Evolutionary conservation across 35 echinoderm and acorn worm species (phyloP).

Genomic region (Heliocidaris tuberculata): DNA sequence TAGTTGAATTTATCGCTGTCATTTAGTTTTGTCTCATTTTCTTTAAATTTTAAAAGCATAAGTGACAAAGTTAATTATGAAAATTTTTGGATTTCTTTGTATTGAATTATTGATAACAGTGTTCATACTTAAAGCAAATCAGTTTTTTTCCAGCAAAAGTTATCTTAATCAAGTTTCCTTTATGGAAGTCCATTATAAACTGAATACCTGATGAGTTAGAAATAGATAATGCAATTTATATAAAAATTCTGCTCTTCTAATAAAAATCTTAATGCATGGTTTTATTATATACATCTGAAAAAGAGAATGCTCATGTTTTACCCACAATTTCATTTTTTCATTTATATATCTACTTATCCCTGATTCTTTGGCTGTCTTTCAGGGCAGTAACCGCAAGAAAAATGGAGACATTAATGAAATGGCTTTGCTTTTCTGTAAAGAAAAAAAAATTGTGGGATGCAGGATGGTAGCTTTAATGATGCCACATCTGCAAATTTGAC

Average conservation of each 20-base stretch:
- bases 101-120: not conserved
- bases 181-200: not conserved
- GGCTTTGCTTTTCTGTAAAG: not conserved
- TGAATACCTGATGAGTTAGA: not conserved
- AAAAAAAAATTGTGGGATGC: not conserved
- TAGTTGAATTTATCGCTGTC: not conserved
- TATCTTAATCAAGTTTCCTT: not conserved
- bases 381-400: not conserved
- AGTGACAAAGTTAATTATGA: not conserved
- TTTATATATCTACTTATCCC: not conserved
- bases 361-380: not conserved
- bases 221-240: not conserved
- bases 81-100: not conserved
- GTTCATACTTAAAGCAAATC: not conserved
- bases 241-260: not conserved
- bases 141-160: not conserved
- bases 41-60: not conserved
- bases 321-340: not conserved
- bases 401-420: too few species aligned
- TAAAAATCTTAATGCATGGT: not conserved
- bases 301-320: not conserved
- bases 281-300: not conserved
- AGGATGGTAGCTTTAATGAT: not conserved
- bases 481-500: not conserved
- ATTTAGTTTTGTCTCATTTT: not conserved